Conservation (phyloP, 2,888 invertebrate genomes). For the Caenorhabditis sp. region DNA sequence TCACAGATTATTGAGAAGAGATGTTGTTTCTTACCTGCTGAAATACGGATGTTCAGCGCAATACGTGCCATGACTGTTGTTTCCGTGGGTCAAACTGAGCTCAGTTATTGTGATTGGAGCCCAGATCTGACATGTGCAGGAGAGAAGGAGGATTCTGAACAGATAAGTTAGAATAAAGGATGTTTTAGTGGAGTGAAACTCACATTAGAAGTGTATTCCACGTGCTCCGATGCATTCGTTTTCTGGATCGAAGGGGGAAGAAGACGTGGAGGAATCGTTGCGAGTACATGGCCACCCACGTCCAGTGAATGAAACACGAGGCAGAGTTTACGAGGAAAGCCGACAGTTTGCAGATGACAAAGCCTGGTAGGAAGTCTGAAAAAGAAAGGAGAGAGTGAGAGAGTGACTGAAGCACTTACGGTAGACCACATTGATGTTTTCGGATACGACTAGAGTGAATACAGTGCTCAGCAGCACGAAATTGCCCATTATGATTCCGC, state of each 20-base stretch:
- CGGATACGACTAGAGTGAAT: slow-evolving; percentile 51
- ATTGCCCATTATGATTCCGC: slow-evolving; percentile 61
- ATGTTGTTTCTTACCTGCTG: slow-evolving; percentile 40
- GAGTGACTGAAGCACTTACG: slow-evolving; percentile 44
- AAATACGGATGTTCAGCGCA: slow-evolving; percentile 60
- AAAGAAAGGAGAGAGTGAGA: no score
- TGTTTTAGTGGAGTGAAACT: not conserved
- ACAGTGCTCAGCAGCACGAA: slow-evolving; percentile 60
- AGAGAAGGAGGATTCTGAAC: slow-evolving; percentile 51
- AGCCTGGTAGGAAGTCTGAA: slow-evolving; percentile 47
- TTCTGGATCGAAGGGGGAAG: slow-evolving; percentile 38
- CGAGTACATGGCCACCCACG: slow-evolving; percentile 63
- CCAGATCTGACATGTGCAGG: slow-evolving; percentile 60
- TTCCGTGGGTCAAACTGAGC: slow-evolving; percentile 43
- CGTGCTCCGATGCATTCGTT: slow-evolving; percentile 24
- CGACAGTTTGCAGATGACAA: slow-evolving; percentile 59
- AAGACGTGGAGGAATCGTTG: slow-evolving; percentile 55
- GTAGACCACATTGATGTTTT: slow-evolving; percentile 37
- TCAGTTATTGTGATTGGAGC: slow-evolving; percentile 66
- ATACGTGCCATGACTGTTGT: slow-evolving; percentile 54
- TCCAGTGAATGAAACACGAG: slow-evolving; percentile 65
- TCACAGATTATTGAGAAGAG: no score
- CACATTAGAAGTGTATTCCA: slow-evolving; percentile 39
- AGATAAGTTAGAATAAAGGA: no score
- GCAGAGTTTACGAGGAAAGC: slow-evolving; percentile 60